phyloP scores from a whole-genome alignment of 2,888 invertebrate genomes.

The Eupeodes latifasciatus region DNA sequence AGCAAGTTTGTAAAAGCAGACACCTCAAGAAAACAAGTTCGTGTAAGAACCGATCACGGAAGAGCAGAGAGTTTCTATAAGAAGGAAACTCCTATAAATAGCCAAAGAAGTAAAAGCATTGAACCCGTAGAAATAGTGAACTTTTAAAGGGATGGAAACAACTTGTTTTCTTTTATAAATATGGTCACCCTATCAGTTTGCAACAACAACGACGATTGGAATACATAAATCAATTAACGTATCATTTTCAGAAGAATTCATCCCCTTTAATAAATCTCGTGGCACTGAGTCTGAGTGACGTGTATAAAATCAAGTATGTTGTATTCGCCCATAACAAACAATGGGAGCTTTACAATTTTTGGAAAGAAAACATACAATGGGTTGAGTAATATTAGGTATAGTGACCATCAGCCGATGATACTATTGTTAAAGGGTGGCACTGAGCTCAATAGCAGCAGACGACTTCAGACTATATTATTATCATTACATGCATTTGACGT shows the following conservation, averaged over 20 bases:
- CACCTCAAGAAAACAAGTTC: too few species aligned
- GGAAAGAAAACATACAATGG: neutral
- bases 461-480: slow-evolving; percentile 13
- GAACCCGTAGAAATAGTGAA: too few species aligned
- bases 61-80: too few species aligned
- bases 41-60: too few species aligned
- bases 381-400: slow-evolving; percentile 6
- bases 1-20: too few species aligned
- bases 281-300: neutral
- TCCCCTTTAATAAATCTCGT: neutral
- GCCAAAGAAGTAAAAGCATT: too few species aligned
- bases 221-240: slow-evolving; percentile 40
- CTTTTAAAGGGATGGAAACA: too few species aligned
- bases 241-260: slow-evolving; percentile 44
- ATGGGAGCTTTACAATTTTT: slow-evolving; percentile 28
- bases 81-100: too few species aligned
- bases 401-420: neutral
- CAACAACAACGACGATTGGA: slow-evolving; percentile 17
- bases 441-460: neutral
- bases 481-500: slow-evolving; percentile 55
- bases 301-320: neutral
- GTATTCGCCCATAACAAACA: slow-evolving; percentile 27
- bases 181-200: neutral
- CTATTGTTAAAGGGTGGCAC: neutral
- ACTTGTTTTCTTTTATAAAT: too few species aligned